A percentile compares a stretch with the other conserved stretches of the same genome.
These are phyloP conservation scores for Acropora tenuis DNA, from an alignment of 64 coral and sea anemone genomes.

Conservation along the genomic window DNA sequence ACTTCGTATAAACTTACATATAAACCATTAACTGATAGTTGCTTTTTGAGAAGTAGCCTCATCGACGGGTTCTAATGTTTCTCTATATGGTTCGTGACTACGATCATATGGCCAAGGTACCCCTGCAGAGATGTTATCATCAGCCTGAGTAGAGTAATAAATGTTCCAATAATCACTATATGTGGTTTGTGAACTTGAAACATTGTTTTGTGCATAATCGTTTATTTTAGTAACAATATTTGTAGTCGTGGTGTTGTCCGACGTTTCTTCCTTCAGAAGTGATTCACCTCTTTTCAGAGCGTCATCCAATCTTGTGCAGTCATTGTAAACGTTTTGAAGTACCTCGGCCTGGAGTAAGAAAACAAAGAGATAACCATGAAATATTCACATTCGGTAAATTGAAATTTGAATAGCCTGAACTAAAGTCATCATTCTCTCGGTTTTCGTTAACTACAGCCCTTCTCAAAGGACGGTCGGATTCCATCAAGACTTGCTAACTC, in stretches of 20 bases:
- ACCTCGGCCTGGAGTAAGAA: conserved; percentile 34
- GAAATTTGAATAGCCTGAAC: no score
- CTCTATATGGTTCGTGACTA: conserved; percentile 7
- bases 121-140: background rate
- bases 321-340: conserved; percentile 58
- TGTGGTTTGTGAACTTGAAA: background rate
- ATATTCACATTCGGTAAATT: no score
- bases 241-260: background rate
- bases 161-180: background rate
- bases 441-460: no score
- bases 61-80: background rate
- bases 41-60: background rate
- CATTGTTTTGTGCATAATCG: background rate
- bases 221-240: background rate
- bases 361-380: background rate
- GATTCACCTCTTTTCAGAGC: conserved; percentile 67
- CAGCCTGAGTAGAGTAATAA: background rate
- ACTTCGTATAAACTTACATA: background rate
- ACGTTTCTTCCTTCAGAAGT: background rate
- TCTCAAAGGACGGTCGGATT: no score
- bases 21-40: background rate
- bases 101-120: background rate
- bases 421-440: no score
- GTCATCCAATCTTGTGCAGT: conserved; percentile 71
- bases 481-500: no score